Evolutionary conservation across 2,888 invertebrate genomes (phyloP).

Genomic region (Xestia rhomboidea): DNA sequence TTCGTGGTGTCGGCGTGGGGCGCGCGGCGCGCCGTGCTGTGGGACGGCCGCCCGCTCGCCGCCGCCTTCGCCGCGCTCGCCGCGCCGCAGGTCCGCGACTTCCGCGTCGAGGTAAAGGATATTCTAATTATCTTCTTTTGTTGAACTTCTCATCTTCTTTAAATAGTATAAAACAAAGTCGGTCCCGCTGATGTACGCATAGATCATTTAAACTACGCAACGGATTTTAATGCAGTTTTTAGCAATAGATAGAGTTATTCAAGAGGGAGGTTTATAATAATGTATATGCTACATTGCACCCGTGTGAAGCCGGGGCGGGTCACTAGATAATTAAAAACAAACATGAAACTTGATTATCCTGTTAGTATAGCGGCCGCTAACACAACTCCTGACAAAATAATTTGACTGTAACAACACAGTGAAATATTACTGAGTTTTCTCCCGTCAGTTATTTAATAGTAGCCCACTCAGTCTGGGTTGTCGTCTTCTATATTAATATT

Average conservation of each 20-base stretch:
- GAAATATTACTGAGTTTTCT: background rate
- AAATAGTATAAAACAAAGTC: too few relatives aligned
- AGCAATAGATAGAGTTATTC: too few relatives aligned
- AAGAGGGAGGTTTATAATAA: too few relatives aligned
- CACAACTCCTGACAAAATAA: background rate
- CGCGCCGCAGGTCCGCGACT: conserved; percentile 93
- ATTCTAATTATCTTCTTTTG: background rate
- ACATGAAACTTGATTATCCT: background rate
- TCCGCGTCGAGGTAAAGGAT: conserved; percentile 90
- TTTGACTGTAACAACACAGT: background rate
- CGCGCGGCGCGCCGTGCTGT: conserved; percentile 91
- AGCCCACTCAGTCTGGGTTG: background rate
- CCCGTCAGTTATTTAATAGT: background rate
- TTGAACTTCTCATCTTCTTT: background rate
- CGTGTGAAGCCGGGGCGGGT: too few relatives aligned
- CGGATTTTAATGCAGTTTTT: too few relatives aligned
- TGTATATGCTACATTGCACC: too few relatives aligned
- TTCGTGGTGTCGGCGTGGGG: conserved; percentile 92
- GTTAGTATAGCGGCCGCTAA: background rate
- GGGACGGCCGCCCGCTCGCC: conserved; percentile 93
- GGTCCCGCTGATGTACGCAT: too few relatives aligned
- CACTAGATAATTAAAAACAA: background rate
- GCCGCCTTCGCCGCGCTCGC: conserved; percentile 92
- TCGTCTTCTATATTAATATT: too few relatives aligned
- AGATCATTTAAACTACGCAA: too few relatives aligned